Percentiles rank a stretch among this genome's conserved stretches.
These are phyloP conservation scores for Helarctos malayanus DNA, from an alignment of 2,797 vertebrate species.

Conservation along the genomic window DNA sequence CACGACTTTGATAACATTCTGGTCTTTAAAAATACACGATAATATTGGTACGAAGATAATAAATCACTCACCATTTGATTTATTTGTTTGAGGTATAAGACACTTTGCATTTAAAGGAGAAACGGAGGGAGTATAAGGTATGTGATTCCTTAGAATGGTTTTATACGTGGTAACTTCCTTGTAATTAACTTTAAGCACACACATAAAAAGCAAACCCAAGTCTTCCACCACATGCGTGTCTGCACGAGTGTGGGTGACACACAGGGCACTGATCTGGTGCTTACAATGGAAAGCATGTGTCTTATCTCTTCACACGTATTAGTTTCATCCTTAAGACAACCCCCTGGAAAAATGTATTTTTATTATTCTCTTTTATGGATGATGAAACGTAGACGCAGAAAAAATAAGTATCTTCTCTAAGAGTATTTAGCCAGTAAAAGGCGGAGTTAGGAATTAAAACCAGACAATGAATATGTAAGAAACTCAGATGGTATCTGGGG, in stretches of 20 bases:
- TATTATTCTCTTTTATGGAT: not conserved
- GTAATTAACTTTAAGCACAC: not conserved
- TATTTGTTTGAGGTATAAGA: not conserved
- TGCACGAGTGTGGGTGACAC: not conserved
- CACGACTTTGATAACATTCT: not conserved
- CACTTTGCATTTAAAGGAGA: not conserved
- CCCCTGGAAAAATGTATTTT: not conserved
- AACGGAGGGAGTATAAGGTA: not conserved
- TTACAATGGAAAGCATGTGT: not conserved
- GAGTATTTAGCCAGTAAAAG: not conserved
- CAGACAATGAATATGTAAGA: accelerated
- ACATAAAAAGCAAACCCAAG: not conserved
- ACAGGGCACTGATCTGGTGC: not conserved
- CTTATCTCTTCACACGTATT: not conserved
- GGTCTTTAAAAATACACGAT: not conserved
- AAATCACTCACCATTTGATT: not conserved
- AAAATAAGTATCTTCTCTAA: not conserved
- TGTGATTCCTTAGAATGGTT: not conserved
- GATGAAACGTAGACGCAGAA: not conserved
- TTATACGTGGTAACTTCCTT: not conserved
- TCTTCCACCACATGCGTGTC: not conserved
- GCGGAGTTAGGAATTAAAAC: not conserved
- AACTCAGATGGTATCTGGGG: not conserved
- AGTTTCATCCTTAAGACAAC: conserved; percentile 48
- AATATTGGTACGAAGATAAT: not conserved